A percentile compares a stretch with the other conserved stretches of the same genome.
Conservation (phyloP, 2,113 vertebrate species). For the Quiscalus mexicanus region DNA sequence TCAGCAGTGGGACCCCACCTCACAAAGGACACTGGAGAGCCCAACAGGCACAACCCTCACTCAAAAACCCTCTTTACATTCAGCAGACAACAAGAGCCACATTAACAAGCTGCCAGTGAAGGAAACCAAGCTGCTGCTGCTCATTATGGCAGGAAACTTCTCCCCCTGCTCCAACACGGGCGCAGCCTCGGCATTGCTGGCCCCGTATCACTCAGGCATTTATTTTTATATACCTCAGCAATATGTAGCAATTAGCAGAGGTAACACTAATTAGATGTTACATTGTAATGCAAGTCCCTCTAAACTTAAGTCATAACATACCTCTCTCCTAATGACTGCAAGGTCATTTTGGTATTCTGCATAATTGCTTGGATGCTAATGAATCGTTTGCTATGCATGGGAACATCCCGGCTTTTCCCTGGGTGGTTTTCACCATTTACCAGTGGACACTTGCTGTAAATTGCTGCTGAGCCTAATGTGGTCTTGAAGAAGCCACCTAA, state of each 20-base stretch:
- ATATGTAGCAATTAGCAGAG: constrained; percentile 73
- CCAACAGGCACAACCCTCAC: not conserved
- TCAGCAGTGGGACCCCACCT: not conserved
- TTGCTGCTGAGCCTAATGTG: constrained; percentile 48
- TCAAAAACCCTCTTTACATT: not conserved
- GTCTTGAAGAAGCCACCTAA: constrained; percentile 48
- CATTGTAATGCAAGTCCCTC: constrained; percentile 73
- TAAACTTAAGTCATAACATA: constrained; percentile 76
- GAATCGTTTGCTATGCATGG: constrained; percentile 71
- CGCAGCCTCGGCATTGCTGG: not conserved
- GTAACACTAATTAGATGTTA: constrained; percentile 78
- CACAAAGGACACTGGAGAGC: not conserved
- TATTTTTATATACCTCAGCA: constrained; percentile 67
- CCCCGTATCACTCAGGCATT: constrained; percentile 25
- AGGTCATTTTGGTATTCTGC: constrained; percentile 66
- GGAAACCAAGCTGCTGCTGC: not conserved
- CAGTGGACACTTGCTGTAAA: constrained; percentile 72
- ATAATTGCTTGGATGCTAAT: constrained; percentile 71
- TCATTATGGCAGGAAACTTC: not conserved
- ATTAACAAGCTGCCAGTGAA: not conserved
- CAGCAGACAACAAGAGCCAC: not conserved
- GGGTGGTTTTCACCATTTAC: constrained; percentile 70
- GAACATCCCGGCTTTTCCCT: constrained; percentile 55
- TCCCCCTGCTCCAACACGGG: not conserved
- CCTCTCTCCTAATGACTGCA: constrained; percentile 71